Base-by-base conservation (phyloP, 2,888 invertebrate species). In the Drosophila tripunctata region DNA sequence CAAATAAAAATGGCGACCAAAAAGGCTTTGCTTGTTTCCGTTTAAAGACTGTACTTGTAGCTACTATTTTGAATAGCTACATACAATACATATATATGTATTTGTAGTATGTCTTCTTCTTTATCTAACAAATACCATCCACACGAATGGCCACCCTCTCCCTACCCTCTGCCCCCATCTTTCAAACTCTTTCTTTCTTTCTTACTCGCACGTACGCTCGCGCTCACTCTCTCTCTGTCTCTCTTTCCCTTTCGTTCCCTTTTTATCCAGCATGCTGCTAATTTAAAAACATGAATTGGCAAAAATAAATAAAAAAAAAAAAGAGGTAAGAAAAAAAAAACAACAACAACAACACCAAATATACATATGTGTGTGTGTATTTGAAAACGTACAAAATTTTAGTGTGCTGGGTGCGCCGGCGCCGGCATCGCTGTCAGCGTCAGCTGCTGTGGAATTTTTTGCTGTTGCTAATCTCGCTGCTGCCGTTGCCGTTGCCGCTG, bases 221-320 rank as follows among this genome's bases (percentile, higher is more conserved):
- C 15, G 19, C 35, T 44, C 6, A 10, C 14, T 40, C 4, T 33
- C 45, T 19, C 30, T 24, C 45, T 17, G 21, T 45, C 45, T 45
- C 22, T 5, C 22, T 10, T 14, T 15, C 38, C 43, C 10, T 31
- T 64, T 71, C 52, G 40, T 38, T 73, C 51, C 54, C 61, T 47
- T 66, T 71, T 76, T 71, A 61, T 61, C 44, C 61, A 62, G 73
- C 19, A 55, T 64, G 31, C 78, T 73, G 77, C 77, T 83, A 76
- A 80, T 83, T 80, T 87, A 74, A 65, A 70, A 84, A 67, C 78
- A 80, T 87, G 87, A 80, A 80, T 77, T 66, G 70, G 66, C 80
- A 77, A 67, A 75, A 69, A 41, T n/a, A 43, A 35, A 41, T 55
- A 51, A 45, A 77, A 66, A 71, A 68, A 41, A 27, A 43, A 30